Evolutionary conservation across 1,140 invertebrate species (phyloP).

Genomic region (Drosophila jambulina): DNA sequence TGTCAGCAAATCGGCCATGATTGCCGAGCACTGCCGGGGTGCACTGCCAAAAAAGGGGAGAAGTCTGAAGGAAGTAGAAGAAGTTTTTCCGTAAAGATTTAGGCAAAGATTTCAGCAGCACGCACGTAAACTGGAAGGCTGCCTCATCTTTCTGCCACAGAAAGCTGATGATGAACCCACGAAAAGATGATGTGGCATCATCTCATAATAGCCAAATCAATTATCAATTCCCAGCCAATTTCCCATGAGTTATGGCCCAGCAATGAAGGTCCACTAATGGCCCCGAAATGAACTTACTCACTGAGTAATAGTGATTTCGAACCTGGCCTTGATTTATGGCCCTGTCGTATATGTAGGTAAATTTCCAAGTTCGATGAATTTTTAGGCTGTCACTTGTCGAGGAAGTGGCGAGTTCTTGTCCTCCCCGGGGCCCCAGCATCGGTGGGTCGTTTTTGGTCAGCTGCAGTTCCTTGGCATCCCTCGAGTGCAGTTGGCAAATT

Average conservation of each 20-base stretch:
- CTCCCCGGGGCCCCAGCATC: constrained; percentile 1
- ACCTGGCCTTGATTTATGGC: constrained; percentile 49
- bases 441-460: constrained; percentile 40
- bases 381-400: constrained; percentile 15
- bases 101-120: background rate
- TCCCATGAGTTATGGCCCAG: constrained; percentile 48
- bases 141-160: background rate
- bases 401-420: background rate
- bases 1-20: constrained; percentile 16
- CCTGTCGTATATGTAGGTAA: background rate
- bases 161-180: background rate
- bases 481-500: constrained; percentile 67
- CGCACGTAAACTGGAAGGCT: background rate
- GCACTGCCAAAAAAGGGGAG: background rate
- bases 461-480: constrained; percentile 58
- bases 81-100: background rate
- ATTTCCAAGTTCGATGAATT: constrained; percentile 2
- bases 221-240: constrained; percentile 42
- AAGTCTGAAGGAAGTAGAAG: too few relatives aligned
- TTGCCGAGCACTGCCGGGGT: background rate
- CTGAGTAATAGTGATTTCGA: constrained; percentile 29
- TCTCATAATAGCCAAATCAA: constrained; percentile 35
- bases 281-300: constrained; percentile 48
- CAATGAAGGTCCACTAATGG: constrained; percentile 43
- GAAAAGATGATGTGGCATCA: constrained; percentile 12